Percentiles rank a stretch among this genome's conserved stretches.
Evolutionary conservation across 2,797 vertebrate genomes (phyloP).

Genomic region (Dallia pectoralis): DNA sequence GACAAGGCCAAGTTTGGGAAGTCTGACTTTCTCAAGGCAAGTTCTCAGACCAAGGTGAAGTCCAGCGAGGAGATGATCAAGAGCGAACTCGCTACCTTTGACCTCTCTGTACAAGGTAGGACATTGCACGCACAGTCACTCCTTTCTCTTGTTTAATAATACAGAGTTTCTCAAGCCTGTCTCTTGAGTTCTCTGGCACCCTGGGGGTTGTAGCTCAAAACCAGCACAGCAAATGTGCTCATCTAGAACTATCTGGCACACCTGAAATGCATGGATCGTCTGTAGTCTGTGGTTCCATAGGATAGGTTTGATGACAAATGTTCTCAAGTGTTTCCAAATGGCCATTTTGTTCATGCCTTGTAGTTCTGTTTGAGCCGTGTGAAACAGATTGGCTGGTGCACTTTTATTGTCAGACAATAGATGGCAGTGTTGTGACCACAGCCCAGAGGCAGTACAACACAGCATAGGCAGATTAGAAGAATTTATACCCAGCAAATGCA

Average conservation of each 20-base stretch:
- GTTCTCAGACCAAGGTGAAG: constrained; percentile 91
- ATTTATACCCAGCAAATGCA: constrained; percentile 55
- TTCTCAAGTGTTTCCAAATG: too few species aligned
- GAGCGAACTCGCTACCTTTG: constrained; percentile 95
- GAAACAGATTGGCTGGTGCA: not conserved
- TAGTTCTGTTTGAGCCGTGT: constrained; percentile 1
- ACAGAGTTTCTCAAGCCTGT: too few species aligned
- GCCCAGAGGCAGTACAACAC: constrained; percentile 17
- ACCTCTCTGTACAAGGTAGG: constrained; percentile 97
- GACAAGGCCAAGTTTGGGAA: constrained; percentile 98
- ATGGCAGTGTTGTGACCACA: constrained; percentile 71
- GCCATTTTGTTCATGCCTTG: not conserved
- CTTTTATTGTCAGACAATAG: constrained; percentile 58
- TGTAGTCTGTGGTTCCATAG: too few species aligned
- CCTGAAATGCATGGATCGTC: too few species aligned
- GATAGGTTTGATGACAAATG: too few species aligned
- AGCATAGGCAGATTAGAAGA: constrained; percentile 33
- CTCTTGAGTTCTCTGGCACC: too few species aligned
- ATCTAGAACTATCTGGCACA: too few species aligned
- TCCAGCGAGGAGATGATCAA: constrained; percentile 99
- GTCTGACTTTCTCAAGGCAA: constrained; percentile 96
- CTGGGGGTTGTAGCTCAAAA: too few species aligned
- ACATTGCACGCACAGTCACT: constrained; percentile 3
- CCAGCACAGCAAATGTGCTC: too few species aligned
- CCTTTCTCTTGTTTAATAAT: not conserved